Conservation (phyloP, 1,140 invertebrate genomes). For the Galleria mellonella region DNA sequence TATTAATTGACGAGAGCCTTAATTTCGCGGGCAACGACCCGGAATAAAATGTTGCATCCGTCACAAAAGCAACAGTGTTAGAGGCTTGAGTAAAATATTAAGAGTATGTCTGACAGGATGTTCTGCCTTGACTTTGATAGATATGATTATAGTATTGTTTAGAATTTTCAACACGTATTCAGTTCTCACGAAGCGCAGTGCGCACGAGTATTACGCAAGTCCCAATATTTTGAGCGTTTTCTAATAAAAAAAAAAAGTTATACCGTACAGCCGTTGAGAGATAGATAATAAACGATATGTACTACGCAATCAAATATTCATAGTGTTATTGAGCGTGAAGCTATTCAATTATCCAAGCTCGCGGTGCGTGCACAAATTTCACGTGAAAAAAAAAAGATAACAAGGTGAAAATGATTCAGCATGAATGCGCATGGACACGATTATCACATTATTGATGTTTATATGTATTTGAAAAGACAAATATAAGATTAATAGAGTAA, state of each 20-base stretch:
- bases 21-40: constrained; percentile 3
- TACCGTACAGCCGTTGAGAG: too few species aligned
- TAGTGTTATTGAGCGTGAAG: constrained; percentile 51
- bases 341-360: constrained; percentile 52
- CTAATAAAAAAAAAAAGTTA: not conserved
- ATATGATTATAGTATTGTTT: constrained; percentile 26
- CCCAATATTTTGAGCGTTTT: constrained; percentile 14
- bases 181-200: constrained; percentile 45
- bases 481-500: too few species aligned
- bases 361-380: constrained; percentile 55
- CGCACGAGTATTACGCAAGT: constrained; percentile 23
- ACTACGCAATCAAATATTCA: constrained; percentile 32
- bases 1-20: not conserved
- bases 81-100: not conserved
- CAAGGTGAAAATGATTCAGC: constrained; percentile 58
- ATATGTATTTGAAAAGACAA: too few species aligned
- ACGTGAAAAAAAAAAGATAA: constrained; percentile 53
- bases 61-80: not conserved
- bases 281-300: constrained; percentile 5
- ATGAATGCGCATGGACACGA: constrained; percentile 33
- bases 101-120: constrained; percentile 9
- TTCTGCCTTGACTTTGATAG: constrained; percentile 21
- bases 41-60: not conserved
- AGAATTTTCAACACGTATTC: constrained; percentile 53
- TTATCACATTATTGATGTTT: not conserved